Percentiles rank a stretch among this genome's conserved stretches.
phyloP scores from a whole-genome alignment of 2,113 vertebrate genomes.

The Lichenostomus cassidix region DNA sequence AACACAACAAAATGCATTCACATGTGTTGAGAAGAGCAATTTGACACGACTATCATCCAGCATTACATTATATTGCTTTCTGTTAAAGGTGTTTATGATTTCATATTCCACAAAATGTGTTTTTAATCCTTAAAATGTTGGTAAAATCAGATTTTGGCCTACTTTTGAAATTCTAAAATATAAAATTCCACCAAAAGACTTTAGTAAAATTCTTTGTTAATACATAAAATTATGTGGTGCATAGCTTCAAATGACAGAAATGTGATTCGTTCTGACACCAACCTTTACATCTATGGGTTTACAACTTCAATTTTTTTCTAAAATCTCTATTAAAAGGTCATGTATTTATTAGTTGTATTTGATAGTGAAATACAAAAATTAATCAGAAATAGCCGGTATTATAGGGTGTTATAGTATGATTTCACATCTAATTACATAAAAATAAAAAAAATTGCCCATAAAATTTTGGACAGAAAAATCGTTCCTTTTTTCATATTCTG shows the following conservation, averaged over 20 bases:
- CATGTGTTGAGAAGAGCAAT: not conserved
- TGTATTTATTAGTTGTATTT: not conserved
- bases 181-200: not conserved
- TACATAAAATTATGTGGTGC: not conserved
- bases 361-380: not conserved
- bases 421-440: not conserved
- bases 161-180: not conserved
- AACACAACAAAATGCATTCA: not conserved
- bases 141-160: not conserved
- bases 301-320: not conserved
- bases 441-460: not conserved
- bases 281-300: not conserved
- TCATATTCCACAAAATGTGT: not conserved
- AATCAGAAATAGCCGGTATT: not conserved
- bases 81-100: not conserved
- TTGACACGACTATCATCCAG: not conserved
- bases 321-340: not conserved
- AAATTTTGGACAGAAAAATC: not conserved
- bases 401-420: not conserved
- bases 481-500: not conserved
- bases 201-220: not conserved
- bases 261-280: not conserved
- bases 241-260: not conserved
- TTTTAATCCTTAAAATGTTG: not conserved
- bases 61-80: not conserved